Evolutionary conservation across 64 coral and sea anemone species (phyloP).

Genomic region (Pachyseris speciosa): DNA sequence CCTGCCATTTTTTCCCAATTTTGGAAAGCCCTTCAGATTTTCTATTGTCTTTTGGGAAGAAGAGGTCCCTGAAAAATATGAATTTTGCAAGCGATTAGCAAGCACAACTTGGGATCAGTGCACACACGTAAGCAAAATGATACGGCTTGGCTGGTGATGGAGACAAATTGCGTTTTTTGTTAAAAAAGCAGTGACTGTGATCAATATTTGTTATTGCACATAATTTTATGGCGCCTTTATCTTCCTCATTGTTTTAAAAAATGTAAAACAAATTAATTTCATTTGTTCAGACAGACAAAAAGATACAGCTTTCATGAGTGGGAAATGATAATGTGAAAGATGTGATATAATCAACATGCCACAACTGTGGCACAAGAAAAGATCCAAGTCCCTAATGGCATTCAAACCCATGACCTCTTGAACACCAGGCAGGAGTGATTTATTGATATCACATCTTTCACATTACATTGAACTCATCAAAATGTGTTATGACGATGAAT

Average conservation of each 20-base stretch:
- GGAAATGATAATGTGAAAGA: conserved; percentile 5
- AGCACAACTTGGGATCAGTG: not conserved
- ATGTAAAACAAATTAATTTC: too few relatives aligned
- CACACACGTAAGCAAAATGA: conserved; percentile 10
- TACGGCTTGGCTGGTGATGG: not conserved
- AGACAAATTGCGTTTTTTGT: not conserved
- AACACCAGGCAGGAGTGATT: not conserved
- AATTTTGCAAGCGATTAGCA: not conserved
- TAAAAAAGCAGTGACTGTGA: not conserved
- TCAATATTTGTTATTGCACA: not conserved
- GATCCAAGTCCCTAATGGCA: too few relatives aligned
- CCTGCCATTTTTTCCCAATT: not conserved
- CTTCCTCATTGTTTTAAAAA: too few relatives aligned
- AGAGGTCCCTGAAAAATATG: not conserved
- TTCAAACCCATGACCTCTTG: too few relatives aligned
- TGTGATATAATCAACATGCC: not conserved
- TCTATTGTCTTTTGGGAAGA: not conserved
- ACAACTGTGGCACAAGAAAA: too few relatives aligned
- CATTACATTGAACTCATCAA: not conserved
- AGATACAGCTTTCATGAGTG: too few relatives aligned
- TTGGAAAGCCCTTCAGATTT: conserved; percentile 4
- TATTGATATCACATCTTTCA: not conserved
- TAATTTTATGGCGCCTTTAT: not conserved
- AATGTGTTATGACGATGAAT: conserved; percentile 8
- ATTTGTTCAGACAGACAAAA: not conserved